These are phyloP conservation scores for Semotilus atromaculatus DNA, from an alignment of 2,797 vertebrate species.

Conservation along the genomic window DNA sequence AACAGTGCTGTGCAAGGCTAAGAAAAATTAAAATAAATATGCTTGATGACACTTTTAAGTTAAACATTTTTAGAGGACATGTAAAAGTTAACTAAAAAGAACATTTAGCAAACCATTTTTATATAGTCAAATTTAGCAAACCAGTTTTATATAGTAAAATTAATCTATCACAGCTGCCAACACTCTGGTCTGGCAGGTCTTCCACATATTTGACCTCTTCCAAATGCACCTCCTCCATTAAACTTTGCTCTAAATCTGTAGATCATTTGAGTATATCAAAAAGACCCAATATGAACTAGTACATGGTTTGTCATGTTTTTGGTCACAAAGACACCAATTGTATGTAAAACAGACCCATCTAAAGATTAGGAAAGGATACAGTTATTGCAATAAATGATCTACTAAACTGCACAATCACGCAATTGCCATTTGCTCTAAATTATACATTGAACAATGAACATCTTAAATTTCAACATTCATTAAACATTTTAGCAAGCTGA, in stretches of 20 bases:
- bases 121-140: neutral
- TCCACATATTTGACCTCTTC: neutral
- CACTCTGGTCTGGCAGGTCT: slow-evolving; percentile 5
- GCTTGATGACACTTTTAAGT: neutral
- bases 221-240: neutral
- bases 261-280: slow-evolving; percentile 7
- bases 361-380: neutral
- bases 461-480: slow-evolving; percentile 26
- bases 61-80: no score
- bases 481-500: slow-evolving; percentile 3
- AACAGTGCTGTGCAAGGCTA: neutral
- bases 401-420: neutral
- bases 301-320: neutral
- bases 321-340: neutral
- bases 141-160: neutral
- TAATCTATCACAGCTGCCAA: neutral
- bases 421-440: slow-evolving; percentile 15
- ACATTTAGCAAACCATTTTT: neutral
- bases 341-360: neutral
- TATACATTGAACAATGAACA: slow-evolving; percentile 6
- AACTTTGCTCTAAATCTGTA: slow-evolving; percentile 12
- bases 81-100: neutral
- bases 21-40: neutral
- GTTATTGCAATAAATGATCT: neutral
- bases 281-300: neutral